Evolutionary conservation across 2,888 invertebrate species (phyloP).

Genomic region (Lycophotia porphyrea): DNA sequence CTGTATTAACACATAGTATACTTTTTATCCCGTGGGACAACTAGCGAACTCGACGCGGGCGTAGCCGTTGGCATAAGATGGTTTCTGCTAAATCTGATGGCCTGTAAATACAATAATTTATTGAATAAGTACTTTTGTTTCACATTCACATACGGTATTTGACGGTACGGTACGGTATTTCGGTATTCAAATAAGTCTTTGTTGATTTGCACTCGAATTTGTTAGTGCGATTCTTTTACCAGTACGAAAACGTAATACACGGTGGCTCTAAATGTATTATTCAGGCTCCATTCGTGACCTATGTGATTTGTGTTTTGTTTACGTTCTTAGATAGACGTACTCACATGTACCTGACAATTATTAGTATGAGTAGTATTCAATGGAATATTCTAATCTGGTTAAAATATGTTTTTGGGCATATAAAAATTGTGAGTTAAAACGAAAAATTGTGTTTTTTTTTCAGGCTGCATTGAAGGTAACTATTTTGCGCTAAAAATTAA

Average conservation of each 20-base stretch:
- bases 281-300: conserved; percentile 24
- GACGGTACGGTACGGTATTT: no score
- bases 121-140: no score
- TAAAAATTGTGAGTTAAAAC: background rate
- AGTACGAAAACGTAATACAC: conserved; percentile 10
- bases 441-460: background rate
- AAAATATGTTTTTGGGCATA: background rate
- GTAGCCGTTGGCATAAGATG: no score
- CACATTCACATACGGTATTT: no score
- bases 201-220: conserved; percentile 21
- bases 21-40: no score
- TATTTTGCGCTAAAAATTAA: background rate
- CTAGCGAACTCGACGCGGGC: no score
- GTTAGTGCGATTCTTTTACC: conserved; percentile 10
- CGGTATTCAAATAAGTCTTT: conserved; percentile 1
- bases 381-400: background rate
- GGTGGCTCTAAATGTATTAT: conserved; percentile 7
- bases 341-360: background rate
- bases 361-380: background rate
- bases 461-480: background rate
- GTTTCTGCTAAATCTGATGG: no score
- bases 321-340: background rate
- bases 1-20: no score
- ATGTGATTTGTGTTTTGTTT: conserved; percentile 6
- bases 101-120: no score